A percentile compares a stretch with the other conserved stretches of the same genome.
phyloP scores from a whole-genome alignment of 2,888 invertebrate genomes.

The Synergus laeviventris region DNA sequence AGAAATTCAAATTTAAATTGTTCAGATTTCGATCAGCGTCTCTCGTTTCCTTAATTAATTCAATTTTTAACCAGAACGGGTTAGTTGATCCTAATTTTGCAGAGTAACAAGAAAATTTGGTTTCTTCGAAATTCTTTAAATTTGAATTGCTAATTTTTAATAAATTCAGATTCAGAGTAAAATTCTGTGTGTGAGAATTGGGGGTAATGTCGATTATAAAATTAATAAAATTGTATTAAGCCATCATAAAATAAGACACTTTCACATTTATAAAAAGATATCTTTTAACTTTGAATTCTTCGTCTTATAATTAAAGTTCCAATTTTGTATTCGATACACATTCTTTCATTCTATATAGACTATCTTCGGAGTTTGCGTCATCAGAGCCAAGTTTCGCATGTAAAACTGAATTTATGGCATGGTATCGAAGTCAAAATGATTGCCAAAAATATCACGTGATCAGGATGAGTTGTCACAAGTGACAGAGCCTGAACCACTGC shows the following conservation, averaged over 20 bases:
- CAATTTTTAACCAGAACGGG: slow-evolving; percentile 34
- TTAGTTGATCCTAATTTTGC: no score
- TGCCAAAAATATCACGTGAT: slow-evolving; percentile 37
- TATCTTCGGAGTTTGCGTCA: background rate
- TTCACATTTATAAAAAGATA: no score
- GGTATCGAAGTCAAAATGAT: background rate
- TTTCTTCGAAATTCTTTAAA: no score
- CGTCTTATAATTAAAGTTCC: slow-evolving; percentile 37
- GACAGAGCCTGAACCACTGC: slow-evolving; percentile 32
- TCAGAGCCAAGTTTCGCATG: background rate
- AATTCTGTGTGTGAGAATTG: no score
- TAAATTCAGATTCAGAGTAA: no score
- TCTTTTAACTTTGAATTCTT: background rate
- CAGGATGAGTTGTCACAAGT: slow-evolving; percentile 25
- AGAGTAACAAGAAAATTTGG: no score
- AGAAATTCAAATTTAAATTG: slow-evolving; percentile 36
- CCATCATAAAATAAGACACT: no score
- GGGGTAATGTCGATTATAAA: no score
- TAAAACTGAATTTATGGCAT: background rate
- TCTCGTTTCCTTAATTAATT: slow-evolving; percentile 24
- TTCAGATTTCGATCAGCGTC: slow-evolving; percentile 42
- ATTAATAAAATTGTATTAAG: no score
- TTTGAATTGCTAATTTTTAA: no score
- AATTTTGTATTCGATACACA: background rate
- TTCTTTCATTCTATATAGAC: background rate